phyloP scores from a whole-genome alignment of 2,888 invertebrate genomes.

The Bombylius discolor region DNA sequence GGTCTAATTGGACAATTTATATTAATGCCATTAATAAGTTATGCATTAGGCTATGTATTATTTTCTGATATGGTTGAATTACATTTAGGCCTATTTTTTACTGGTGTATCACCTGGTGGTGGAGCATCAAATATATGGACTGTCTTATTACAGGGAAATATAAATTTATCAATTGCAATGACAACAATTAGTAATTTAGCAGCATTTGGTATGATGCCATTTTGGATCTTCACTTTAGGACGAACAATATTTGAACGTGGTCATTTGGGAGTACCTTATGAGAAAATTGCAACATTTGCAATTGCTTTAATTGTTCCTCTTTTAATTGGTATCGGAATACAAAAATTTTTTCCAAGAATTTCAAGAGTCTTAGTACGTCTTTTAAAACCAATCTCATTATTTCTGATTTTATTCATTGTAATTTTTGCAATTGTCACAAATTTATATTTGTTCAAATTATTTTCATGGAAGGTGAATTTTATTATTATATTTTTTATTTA shows the following conservation, averaged over 20 bases:
- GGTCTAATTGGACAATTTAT: constrained; percentile 68
- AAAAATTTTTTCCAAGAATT: constrained; percentile 52
- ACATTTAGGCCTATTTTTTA: constrained; percentile 77
- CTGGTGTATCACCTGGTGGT: constrained; percentile 83
- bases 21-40: constrained; percentile 77
- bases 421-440: constrained; percentile 82
- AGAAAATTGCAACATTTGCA: constrained; percentile 60
- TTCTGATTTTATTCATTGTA: constrained; percentile 70
- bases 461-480: constrained; percentile 66
- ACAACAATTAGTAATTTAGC: constrained; percentile 80
- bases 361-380: constrained; percentile 61
- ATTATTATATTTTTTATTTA: background rate
- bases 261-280: constrained; percentile 63
- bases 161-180: constrained; percentile 90
- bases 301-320: constrained; percentile 62
- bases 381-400: constrained; percentile 70
- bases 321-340: constrained; percentile 51
- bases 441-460: constrained; percentile 73
- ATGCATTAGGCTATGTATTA: constrained; percentile 52
- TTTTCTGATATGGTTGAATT: constrained; percentile 56
- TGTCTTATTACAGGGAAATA: constrained; percentile 78
- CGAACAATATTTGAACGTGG: constrained; percentile 58
- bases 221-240: constrained; percentile 84
- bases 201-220: constrained; percentile 83
- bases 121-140: constrained; percentile 97